A percentile compares a stretch with the other conserved stretches of the same genome.
Evolutionary conservation across 2,888 invertebrate species (phyloP).

Genomic region (Automeris io): DNA sequence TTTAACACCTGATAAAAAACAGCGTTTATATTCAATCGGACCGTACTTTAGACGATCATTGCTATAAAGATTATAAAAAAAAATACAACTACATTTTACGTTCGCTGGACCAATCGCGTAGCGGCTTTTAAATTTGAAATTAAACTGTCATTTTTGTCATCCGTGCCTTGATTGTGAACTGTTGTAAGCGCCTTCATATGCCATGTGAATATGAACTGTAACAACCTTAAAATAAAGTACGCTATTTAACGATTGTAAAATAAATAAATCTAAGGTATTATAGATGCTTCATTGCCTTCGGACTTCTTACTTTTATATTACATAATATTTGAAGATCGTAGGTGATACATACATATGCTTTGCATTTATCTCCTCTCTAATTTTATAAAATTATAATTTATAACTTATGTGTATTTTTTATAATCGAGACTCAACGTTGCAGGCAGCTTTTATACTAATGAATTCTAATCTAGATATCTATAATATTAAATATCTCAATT

Average conservation of each 20-base stretch:
- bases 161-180: constrained; percentile 5
- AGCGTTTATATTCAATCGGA: constrained; percentile 11
- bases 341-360: constrained; percentile 10
- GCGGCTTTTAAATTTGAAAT: constrained; percentile 16
- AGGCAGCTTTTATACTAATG: no score
- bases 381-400: not conserved
- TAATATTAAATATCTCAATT: no score
- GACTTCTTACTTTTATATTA: constrained; percentile 17
- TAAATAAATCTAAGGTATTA: constrained; percentile 6
- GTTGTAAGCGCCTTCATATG: not conserved
- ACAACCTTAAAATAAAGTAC: not conserved
- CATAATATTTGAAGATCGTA: constrained; percentile 11
- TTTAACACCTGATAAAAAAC: constrained; percentile 12
- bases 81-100: constrained; percentile 14
- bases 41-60: constrained; percentile 9
- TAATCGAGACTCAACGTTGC: constrained; percentile 1
- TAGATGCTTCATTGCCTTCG: constrained; percentile 14
- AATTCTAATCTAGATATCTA: no score
- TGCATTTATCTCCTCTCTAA: not conserved
- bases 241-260: not conserved
- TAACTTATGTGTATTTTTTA: not conserved
- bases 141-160: constrained; percentile 20
- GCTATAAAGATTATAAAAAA: constrained; percentile 12
- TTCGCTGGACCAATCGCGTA: constrained; percentile 13
- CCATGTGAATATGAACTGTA: constrained; percentile 6